Percentiles rank a stretch among this genome's conserved stretches.
Evolutionary conservation across 1,140 invertebrate genomes (phyloP).

Genomic region (Drosophila pallidifrons): DNA sequence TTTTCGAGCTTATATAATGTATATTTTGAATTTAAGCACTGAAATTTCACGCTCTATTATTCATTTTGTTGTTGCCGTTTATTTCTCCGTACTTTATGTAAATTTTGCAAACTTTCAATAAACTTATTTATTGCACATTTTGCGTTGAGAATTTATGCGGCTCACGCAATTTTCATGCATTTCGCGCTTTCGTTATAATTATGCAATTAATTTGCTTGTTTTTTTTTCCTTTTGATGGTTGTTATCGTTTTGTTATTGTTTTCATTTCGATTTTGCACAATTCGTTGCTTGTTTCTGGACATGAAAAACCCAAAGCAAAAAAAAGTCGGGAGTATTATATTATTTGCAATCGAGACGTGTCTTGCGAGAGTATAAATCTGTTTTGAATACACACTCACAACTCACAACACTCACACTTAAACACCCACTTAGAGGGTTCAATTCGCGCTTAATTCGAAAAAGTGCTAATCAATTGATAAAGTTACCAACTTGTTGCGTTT

Average conservation of each 20-base stretch:
- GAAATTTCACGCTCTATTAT: conserved; percentile 32
- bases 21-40: conserved; percentile 9
- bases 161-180: conserved; percentile 70
- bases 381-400: conserved; percentile 20
- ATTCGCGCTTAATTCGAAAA: conserved; percentile 4
- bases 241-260: conserved; percentile 19
- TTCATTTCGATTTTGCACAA: conserved; percentile 22
- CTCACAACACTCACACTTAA: conserved; percentile 3
- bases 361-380: conserved; percentile 37
- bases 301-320: conserved; percentile 28
- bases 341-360: conserved; percentile 62
- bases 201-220: conserved; percentile 60
- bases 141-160: conserved; percentile 71
- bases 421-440: conserved; percentile 10
- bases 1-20: conserved; percentile 31
- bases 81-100: conserved; percentile 1
- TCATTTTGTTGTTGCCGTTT: conserved; percentile 18
- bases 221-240: background rate
- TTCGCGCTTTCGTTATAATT: conserved; percentile 63
- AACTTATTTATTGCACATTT: conserved; percentile 59
- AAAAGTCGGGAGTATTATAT: conserved; percentile 34
- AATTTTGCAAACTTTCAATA: conserved; percentile 35
- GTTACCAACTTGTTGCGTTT: conserved; percentile 70
- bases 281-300: conserved; percentile 15
- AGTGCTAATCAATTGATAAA: conserved; percentile 67